phyloP scores from a whole-genome alignment of 2,888 invertebrate genomes.

The Periphyllus acericola region DNA sequence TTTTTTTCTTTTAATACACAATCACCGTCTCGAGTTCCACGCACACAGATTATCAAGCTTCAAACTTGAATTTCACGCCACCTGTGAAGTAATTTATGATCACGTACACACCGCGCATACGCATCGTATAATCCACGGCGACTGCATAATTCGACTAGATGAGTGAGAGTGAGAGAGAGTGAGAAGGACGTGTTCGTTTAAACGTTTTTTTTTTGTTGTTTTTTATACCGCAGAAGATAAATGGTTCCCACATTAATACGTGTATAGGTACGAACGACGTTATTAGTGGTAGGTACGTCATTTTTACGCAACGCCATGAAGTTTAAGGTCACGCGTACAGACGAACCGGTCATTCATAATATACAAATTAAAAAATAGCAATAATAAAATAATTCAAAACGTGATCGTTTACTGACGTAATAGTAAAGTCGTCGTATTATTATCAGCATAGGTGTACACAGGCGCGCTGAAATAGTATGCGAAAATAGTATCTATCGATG shows the following conservation, averaged over 20 bases:
- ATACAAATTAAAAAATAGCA: background rate
- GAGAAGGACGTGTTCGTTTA: background rate
- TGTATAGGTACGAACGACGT: background rate
- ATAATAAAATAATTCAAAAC: constrained; percentile 11
- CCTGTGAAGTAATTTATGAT: background rate
- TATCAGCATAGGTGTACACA: background rate
- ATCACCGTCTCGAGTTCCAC: background rate
- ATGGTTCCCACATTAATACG: background rate
- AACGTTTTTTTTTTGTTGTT: background rate
- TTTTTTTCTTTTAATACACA: no score
- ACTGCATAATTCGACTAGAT: background rate
- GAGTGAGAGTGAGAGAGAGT: no score
- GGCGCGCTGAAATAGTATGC: background rate
- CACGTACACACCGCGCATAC: no score
- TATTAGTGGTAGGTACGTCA: background rate
- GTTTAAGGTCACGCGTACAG: constrained; percentile 41
- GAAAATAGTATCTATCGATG: background rate
- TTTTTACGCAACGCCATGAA: constrained; percentile 38
- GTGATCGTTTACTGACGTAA: constrained; percentile 26
- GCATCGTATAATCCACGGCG: background rate
- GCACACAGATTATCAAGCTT: background rate
- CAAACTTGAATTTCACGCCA: constrained; percentile 10
- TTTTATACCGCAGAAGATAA: constrained; percentile 3
- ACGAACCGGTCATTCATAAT: constrained; percentile 47
- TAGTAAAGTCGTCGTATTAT: background rate